Base-by-base conservation (phyloP, 2,113 vertebrate species). In the Amphilophus citrinellus region DNA sequence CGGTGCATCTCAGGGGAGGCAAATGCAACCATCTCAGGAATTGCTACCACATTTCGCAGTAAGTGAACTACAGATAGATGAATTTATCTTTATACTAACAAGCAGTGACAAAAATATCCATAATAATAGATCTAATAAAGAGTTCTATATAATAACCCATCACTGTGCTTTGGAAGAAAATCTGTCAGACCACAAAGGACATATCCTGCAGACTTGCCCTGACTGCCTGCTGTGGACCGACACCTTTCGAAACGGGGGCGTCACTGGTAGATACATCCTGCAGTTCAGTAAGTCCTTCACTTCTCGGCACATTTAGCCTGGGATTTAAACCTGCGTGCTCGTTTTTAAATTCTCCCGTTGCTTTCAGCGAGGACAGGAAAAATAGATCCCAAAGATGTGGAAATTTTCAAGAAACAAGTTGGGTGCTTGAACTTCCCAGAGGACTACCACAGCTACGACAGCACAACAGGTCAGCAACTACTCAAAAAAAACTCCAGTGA, bases 191-290 rank as follows among this genome's bases (percentile, higher is more conserved):
- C 95, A 95, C 86, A 95, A 94, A 85, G 95, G 95, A n/a, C 90
- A 94, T 15, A 66, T 94, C 17, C 83, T 95, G 18, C 88, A 89
- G 84, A 94, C 94, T 2, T 94, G 94, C 82, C 35, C 93, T 1
- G 85, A 90, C 87, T 95, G 94, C 61, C 92, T 95, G 80, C 92
- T 95, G 78, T 95, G 95, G 95, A 94, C 92, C 1, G 95, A 94
- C 83, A 93, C 90, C 22, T 94, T 95, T 56, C 82, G 91, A 37
- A 95, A 95, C 2, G 63, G 71, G 39, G 95, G 94, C 7, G 20
- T 88, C 50, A 89, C 82, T 2, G 94, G 94, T 3, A 84, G 95
- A 88, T 94, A 84, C 91, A 84, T 95, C 80, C 53, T 95, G 84
- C 93, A 76, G 80, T 95, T 95, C 85, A 94, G 95, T 95, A 84